Percentiles rank a stretch among this genome's conserved stretches.
phyloP scores from a whole-genome alignment of 2,888 invertebrate species.

The Orthonychiurus folsomi region DNA sequence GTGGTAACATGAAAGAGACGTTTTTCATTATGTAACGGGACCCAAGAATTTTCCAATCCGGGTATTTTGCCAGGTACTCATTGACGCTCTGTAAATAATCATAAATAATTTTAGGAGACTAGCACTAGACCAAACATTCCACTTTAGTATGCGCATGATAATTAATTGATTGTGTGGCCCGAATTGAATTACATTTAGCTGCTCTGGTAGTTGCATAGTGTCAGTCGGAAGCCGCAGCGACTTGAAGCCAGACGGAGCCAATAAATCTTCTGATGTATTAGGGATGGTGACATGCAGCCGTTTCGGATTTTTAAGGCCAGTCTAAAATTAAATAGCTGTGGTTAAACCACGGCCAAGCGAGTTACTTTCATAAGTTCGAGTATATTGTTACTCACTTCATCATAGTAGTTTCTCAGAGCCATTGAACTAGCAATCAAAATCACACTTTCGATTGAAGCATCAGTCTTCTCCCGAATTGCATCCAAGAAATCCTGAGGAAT shows the following conservation, averaged over 20 bases:
- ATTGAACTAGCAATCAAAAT: conserved; percentile 19
- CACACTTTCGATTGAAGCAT: conserved; percentile 15
- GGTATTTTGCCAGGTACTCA: conserved; percentile 3
- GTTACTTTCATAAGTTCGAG: too few species aligned
- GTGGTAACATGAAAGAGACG: conserved; percentile 15
- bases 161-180: too few species aligned
- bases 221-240: conserved; percentile 12
- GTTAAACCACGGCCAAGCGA: neutral
- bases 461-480: conserved; percentile 16
- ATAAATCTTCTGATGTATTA: conserved; percentile 8
- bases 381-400: conserved; percentile 18
- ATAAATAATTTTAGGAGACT: neutral
- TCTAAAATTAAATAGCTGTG: conserved; percentile 10
- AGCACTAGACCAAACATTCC: neutral
- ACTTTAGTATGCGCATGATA: too few species aligned
- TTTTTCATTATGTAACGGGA: conserved; percentile 14
- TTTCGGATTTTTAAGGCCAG: conserved; percentile 18
- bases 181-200: neutral
- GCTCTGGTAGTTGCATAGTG: neutral
- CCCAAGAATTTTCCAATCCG: conserved; percentile 19
- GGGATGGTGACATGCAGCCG: conserved; percentile 14
- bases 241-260: conserved; percentile 5
- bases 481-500: conserved; percentile 18
- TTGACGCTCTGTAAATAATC: conserved; percentile 16
- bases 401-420: conserved; percentile 20